A percentile compares a stretch with the other conserved stretches of the same genome.
Conservation (phyloP, 2,797 vertebrate species). For the Orestias chungarensis region DNA sequence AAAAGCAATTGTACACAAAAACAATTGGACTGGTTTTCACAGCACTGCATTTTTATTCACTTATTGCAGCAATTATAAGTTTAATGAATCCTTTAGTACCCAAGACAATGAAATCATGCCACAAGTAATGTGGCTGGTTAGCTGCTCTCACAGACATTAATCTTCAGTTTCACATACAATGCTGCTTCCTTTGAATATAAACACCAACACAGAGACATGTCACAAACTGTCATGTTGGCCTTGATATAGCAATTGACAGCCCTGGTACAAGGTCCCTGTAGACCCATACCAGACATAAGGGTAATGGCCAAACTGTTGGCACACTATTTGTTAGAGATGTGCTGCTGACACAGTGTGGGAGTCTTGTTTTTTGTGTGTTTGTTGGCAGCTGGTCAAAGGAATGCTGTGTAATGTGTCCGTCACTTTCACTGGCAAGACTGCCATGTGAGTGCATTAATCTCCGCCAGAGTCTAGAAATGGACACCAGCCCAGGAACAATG, state of each 20-base stretch:
- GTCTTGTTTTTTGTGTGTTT: slow-evolving; percentile 23
- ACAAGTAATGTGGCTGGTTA: neutral
- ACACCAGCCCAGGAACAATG: slow-evolving; percentile 47
- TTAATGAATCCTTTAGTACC: neutral
- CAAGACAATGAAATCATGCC: neutral
- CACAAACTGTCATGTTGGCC: slow-evolving; percentile 29
- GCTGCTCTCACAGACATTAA: neutral
- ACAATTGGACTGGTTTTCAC: neutral
- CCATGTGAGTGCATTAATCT: slow-evolving; percentile 66
- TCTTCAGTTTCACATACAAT: slow-evolving; percentile 12
- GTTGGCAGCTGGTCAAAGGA: slow-evolving; percentile 38
- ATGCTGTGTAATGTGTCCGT: slow-evolving; percentile 56
- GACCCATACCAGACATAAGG: slow-evolving; percentile 27
- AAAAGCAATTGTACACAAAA: neutral
- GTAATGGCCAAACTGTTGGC: slow-evolving; percentile 48
- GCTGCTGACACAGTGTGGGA: slow-evolving; percentile 34
- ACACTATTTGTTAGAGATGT: slow-evolving; percentile 31
- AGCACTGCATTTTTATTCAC: neutral
- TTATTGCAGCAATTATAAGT: neutral
- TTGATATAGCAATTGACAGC: slow-evolving; percentile 39
- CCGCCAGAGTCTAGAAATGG: slow-evolving; percentile 33
- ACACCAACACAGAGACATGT: slow-evolving; percentile 16
- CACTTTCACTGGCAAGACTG: slow-evolving; percentile 55
- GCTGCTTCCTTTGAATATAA: slow-evolving; percentile 32
- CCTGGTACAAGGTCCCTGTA: slow-evolving; percentile 14